Base-by-base conservation (phyloP, 2,113 vertebrate species). In the Heteronetta atricapilla region DNA sequence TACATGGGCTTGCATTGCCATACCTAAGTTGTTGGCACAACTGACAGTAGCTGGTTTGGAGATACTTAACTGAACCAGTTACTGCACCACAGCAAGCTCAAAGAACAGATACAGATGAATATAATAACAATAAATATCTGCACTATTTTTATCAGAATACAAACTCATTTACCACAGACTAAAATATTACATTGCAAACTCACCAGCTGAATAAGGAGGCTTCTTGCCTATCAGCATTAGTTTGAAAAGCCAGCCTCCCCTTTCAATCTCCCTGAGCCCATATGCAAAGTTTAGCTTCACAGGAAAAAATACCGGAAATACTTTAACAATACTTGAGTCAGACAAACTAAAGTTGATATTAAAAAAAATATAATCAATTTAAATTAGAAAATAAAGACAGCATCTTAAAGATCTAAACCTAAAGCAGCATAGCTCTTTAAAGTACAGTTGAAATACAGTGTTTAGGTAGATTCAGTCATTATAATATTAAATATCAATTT, bases 341-440 rank as follows among this genome's bases (percentile, higher is more conserved):
- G 13, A 33, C 18, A 33, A 79, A 63, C 20, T 38, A 33, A 76
- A 80, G 82, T 1, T 7, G 1, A 1, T 22, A 6, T 31, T 46
- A 26, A 11, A 2, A 59, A 60, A 62, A 36, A 48, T 19, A 46
- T 20, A 48, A 48, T 52, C 6, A 19, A 40, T 15, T 68, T 19
- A 28, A 58, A 42, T 26, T 11, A 52, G 22, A 44, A 88, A 50
- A 42, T 10, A 62, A 64, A 52, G 8, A 40, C 36, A 52, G 38
- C 2, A 31, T 3, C 29, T 87, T 48, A 21, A 50, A 82, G n/a
- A 44, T 11, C 21, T n/a, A 66, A 62, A 53, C 11, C 5, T 40
- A 46, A 84, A 56, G 40, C 6, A 34, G 13, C 4, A 13, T 0
- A 53, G 34, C 11, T 4, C 2, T 13, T 1, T 33, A 11, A 19